A percentile compares a stretch with the other conserved stretches of the same genome.
These are phyloP conservation scores for Phlogophora meticulosa DNA, from an alignment of 2,888 invertebrate genomes.

Conservation along the genomic window DNA sequence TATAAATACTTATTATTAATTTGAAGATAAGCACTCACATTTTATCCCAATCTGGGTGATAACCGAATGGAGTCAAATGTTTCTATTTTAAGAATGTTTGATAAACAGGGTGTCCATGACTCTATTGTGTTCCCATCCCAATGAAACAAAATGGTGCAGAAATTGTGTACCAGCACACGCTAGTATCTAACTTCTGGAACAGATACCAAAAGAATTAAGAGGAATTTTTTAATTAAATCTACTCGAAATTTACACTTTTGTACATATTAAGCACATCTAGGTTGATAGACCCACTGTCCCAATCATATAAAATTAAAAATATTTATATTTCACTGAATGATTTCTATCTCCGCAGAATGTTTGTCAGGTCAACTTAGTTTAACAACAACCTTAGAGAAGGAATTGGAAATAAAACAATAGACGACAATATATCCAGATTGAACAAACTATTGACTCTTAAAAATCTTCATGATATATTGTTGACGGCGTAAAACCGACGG, in stretches of 20 bases:
- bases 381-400: neutral
- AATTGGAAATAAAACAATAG: neutral
- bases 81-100: neutral
- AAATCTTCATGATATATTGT: too few species aligned
- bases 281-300: neutral
- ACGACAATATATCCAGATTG: neutral
- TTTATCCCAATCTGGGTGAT: neutral
- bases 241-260: slow-evolving; percentile 4
- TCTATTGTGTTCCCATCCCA: neutral
- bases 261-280: neutral
- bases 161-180: too few species aligned
- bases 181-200: too few species aligned
- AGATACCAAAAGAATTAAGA: neutral
- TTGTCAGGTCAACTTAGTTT: neutral
- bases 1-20: slow-evolving; percentile 41
- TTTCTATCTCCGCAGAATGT: neutral
- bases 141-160: slow-evolving; percentile 1
- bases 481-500: neutral
- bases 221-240: neutral
- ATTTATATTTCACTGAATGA: neutral
- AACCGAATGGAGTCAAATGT: neutral
- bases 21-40: slow-evolving; percentile 13
- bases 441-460: neutral
- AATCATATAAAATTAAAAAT: neutral
- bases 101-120: neutral